Evolutionary conservation across 2,888 invertebrate genomes (phyloP), one percentile per base, ranked within the genome.

Genomic region (Taphrorychus bicolor): DNA sequence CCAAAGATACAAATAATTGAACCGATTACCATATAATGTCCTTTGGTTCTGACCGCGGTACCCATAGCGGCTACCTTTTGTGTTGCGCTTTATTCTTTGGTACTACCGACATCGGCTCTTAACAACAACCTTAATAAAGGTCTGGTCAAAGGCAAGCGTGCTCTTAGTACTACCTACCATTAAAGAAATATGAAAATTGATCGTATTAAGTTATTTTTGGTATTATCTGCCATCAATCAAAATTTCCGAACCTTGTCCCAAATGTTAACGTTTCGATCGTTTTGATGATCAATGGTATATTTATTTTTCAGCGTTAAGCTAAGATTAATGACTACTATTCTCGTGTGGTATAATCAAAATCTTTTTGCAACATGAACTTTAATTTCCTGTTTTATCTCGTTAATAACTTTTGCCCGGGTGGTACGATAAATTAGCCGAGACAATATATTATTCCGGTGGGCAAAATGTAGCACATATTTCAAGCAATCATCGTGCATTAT

Each of bases 1-100:
- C 3, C n/a, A 63, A 24, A 40, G 24, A 53, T 53, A 64, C 60
- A 60, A 66, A 66, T 66, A 66, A 66, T 66, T 60, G 66, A 60
- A 17, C 60, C 21, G 49, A 66, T 66, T 66, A 60, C 56, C 66
- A 66, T 66, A 66, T 66, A 66, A 66, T 66, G 66, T 57, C 49
- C 66, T 60, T 66, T 60, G 60, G 66, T 60, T 56, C 66, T 48
- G 60, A 57, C 56, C 54, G 40, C 59, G 57, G 59, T 59, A 59
- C 59, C 59, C 60, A 57, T 60, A 57, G 22, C 66, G 60, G 60
- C 32, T 18, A 18, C 17, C 64, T 59, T 64, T 59, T 64, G 64
- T 64, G 51, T 42, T 21, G 42, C 19, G n/a, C n/a, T n/a, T 18
- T 21, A 16, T 23, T 51, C 45, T 65, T 58, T 58, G 59, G 48